Evolutionary conservation across 2,113 vertebrate genomes (phyloP), one percentile per base, ranked within the genome.

Genomic region (Oenanthe melanoleuca): DNA sequence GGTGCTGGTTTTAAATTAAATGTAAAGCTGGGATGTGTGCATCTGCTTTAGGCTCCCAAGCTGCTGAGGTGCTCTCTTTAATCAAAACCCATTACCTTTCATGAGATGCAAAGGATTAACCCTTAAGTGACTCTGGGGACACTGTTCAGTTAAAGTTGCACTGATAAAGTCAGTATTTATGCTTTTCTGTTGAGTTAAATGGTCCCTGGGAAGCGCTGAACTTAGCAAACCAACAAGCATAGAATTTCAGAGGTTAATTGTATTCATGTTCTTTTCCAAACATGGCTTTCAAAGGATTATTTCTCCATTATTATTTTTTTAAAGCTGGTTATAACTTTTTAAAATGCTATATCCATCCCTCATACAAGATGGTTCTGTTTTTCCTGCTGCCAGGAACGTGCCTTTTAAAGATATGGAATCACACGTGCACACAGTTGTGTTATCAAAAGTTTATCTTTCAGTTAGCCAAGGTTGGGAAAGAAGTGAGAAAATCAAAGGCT

Each of bases 221-320:
- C 63, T 44, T 64, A 45, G 88, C 49, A 92, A 94, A 57, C 26
- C 75, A 83, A 83, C 82, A 95, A 91, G 93, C 70, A 89, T 60
- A 89, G 88, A 50, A 93, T 93, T 97, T 97, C 93, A 91, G 72
- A 89, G 80, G 89, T 96, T 97, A 96, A 96, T 93, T 88, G 72
- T 91, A 91, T 94, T 87, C 94, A 63, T 49, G 75, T 91, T 82
- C 67, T 81, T 88, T 86, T 93, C 78, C 73, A 97, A 92, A 87
- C 67, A 44, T 61, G 63, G 25, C 37, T 95, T 71, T 92, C 49
- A 90, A 89, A 80, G 80, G 87, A 94, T 96, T 95, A 94, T 92
- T 95, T 91, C 53, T 82, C 63, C 22, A 1, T 69, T 73, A 33
- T 37, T 74, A 75, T 42, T 38, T 49, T 69, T 45, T 47, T 74